Conservation (phyloP, 2,113 vertebrate genomes). For the Lophochroa leadbeateri region DNA sequence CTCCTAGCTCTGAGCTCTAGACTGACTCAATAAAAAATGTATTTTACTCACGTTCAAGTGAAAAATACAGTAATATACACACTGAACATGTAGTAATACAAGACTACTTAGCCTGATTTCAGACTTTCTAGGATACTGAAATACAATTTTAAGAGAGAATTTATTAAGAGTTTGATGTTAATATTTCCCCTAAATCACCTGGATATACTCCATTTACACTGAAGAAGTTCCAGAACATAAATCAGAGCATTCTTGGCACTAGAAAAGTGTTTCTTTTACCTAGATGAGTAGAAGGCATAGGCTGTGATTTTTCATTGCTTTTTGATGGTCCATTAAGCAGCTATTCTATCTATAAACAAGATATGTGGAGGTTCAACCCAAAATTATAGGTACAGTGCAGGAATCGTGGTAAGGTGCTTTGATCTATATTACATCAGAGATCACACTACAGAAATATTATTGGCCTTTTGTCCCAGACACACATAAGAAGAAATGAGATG, state of each 20-base stretch:
- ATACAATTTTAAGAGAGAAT: neutral
- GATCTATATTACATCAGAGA: neutral
- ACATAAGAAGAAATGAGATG: neutral
- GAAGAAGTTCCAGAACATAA: conserved; percentile 14
- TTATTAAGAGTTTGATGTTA: neutral
- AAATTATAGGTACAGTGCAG: neutral
- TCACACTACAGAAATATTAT: neutral
- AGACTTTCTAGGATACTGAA: neutral
- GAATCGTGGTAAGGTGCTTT: neutral
- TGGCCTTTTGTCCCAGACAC: conserved; percentile 3
- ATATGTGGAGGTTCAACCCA: neutral
- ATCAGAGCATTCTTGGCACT: neutral
- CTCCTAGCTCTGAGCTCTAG: neutral
- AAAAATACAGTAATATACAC: conserved; percentile 12
- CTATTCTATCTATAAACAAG: conserved; percentile 16
- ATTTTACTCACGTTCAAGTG: conserved; percentile 7
- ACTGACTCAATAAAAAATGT: conserved; percentile 3
- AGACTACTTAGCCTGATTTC: neutral
- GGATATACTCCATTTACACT: neutral
- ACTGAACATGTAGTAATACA: neutral
- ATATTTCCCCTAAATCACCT: neutral
- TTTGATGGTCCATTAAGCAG: conserved; percentile 24
- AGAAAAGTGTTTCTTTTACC: neutral
- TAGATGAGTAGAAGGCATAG: neutral
- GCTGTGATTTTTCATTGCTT: conserved; percentile 40